phyloP scores from a whole-genome alignment of 2,797 vertebrate species.

The Diplodus sargus region DNA sequence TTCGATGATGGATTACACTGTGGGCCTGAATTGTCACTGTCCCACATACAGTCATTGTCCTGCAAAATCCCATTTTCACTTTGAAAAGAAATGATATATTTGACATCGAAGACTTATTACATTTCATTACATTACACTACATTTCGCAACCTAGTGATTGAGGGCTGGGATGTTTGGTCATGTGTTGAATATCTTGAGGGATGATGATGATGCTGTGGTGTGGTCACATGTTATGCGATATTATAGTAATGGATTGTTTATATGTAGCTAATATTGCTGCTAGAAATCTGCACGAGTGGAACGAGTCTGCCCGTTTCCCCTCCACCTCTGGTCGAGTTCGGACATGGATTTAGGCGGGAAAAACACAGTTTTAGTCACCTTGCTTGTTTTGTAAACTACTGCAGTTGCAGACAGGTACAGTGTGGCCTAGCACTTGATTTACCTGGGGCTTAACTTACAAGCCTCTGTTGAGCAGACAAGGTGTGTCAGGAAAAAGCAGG shows the following conservation, averaged over 20 bases:
- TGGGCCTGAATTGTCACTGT: background rate
- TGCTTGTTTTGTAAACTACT: constrained; percentile 10
- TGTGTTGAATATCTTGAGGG: background rate
- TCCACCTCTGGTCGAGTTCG: background rate
- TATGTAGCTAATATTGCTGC: background rate
- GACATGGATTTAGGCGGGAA: background rate
- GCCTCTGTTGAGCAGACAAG: constrained; percentile 18
- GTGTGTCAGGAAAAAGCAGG: constrained; percentile 21
- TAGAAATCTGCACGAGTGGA: background rate
- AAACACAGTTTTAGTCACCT: background rate
- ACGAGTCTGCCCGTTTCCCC: background rate
- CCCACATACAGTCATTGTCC: background rate
- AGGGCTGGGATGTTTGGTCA: background rate
- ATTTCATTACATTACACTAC: too few relatives aligned
- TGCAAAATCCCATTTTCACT: constrained; percentile 10
- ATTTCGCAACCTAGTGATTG: background rate
- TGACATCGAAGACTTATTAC: background rate
- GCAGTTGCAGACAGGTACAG: constrained; percentile 11
- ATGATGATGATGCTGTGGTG: background rate
- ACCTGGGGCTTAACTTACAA: constrained; percentile 20
- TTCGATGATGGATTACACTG: background rate
- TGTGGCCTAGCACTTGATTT: constrained; percentile 27
- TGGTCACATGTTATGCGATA: background rate
- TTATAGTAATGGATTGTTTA: background rate
- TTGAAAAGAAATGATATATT: background rate